Base-by-base conservation (phyloP, 1,140 invertebrate species). In the Patella vulgata region DNA sequence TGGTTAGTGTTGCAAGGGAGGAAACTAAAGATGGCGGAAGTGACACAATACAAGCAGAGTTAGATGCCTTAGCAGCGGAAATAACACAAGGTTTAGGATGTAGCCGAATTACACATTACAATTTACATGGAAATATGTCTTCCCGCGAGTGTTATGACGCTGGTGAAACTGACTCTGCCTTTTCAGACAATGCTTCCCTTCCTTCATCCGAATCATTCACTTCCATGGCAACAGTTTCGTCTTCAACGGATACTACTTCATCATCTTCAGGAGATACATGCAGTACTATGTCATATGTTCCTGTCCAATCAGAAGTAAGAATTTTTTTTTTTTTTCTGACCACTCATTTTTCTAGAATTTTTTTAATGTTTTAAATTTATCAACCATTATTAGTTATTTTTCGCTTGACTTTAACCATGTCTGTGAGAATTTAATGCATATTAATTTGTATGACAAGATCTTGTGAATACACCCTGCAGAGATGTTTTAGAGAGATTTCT, bases 101-200 rank as follows among this genome's bases (percentile, higher is more conserved):
- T 31, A 43, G 30, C 30, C 12, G 54, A 62, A 40, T 61, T 60
- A 60, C 55, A 43, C 40, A 70, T 63, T 43, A 64, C 44, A 57
- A 61, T 52, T 53, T 67, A 53, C 50, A 70, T 66, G 11, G 70
- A 43, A 54, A 62, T 25, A 43, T 63, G 57, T 70, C 57, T 67
- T 52, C 66, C 12, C 55, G 59, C 14, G 62, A 54, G n/a, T 52
- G 93, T 65, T 94, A 94, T 0, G 96, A 98, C 84, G 70, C 58
- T 40, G 66, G 68, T 5, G 79, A 81, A 56, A 97, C 96, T 85
- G 96, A 98, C 85, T 98, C 95, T 23, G 96, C 95, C 4, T 98
- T 97, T 84, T 96, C 94, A 68, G 96, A 98, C 84, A 96, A 93
- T 62, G 93, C 96, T 25, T 95, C 93, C 5, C 89, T 96, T 86